phyloP scores from a whole-genome alignment of 2,113 vertebrate species.

The Ciconia stormi region DNA sequence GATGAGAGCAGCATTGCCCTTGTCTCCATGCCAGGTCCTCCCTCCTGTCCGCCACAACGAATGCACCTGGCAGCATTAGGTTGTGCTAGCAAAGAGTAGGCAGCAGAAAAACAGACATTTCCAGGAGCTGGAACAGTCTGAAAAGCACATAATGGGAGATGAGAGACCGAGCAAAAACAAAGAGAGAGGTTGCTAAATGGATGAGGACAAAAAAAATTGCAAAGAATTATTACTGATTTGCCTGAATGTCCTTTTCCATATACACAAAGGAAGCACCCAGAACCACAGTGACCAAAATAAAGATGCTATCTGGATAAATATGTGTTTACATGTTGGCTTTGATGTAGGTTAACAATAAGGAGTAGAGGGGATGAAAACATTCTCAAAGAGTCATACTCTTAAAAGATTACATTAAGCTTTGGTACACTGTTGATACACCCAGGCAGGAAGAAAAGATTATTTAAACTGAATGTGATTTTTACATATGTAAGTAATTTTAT shows the following conservation, averaged over 20 bases:
- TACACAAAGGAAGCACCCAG: background rate
- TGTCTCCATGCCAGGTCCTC: background rate
- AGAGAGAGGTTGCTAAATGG: background rate
- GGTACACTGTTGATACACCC: background rate
- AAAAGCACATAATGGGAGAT: background rate
- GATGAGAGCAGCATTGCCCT: background rate
- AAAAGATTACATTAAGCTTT: slow-evolving; percentile 40
- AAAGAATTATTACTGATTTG: background rate
- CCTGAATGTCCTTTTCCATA: background rate
- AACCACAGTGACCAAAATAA: background rate
- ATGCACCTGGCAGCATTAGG: background rate
- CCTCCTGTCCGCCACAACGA: background rate
- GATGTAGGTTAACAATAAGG: background rate
- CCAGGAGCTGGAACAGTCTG: background rate
- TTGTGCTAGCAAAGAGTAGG: background rate
- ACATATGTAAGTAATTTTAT: slow-evolving; percentile 57
- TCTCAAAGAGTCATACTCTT: slow-evolving; percentile 41
- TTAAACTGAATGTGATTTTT: slow-evolving; percentile 45
- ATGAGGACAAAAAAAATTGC: background rate
- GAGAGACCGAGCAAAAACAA: background rate
- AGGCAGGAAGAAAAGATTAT: slow-evolving; percentile 48
- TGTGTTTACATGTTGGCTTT: background rate
- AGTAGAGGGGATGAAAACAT: background rate
- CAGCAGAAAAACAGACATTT: background rate
- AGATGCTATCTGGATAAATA: background rate